Evolutionary conservation across 2,797 vertebrate genomes (phyloP).

Genomic region (Crocidura indochinensis): DNA sequence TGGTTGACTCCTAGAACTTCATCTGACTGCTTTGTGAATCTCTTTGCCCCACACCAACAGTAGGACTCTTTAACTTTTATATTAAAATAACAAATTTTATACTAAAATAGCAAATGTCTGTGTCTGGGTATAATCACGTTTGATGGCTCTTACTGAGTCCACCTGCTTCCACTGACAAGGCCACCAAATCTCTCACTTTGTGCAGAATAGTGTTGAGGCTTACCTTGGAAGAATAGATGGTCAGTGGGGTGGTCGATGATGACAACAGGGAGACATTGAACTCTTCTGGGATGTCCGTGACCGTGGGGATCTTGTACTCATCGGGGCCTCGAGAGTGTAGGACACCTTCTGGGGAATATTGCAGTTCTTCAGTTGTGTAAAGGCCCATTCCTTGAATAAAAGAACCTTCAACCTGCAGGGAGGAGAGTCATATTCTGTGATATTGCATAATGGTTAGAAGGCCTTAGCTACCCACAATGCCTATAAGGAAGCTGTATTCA

Average conservation of each 20-base stretch:
- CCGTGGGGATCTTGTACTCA: conserved; percentile 93
- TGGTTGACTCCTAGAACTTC: no score
- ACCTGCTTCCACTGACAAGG: background rate
- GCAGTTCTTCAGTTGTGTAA: conserved; percentile 94
- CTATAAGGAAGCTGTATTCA: background rate
- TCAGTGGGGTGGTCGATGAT: conserved; percentile 89
- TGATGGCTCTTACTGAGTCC: background rate
- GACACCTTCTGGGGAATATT: conserved; percentile 93
- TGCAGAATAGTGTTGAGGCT: background rate
- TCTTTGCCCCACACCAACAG: no score
- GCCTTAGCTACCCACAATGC: background rate
- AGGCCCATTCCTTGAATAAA: conserved; percentile 95
- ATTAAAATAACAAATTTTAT: no score
- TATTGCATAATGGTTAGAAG: background rate
- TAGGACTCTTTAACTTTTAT: no score
- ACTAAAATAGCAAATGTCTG: background rate
- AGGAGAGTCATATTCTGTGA: conserved; percentile 29
- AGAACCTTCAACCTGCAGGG: conserved; percentile 93
- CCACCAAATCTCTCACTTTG: fast-evolving
- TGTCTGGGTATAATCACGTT: background rate
- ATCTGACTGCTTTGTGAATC: no score
- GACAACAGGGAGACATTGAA: conserved; percentile 92
- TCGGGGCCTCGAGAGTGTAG: conserved; percentile 93
- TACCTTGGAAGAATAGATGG: conserved; percentile 96
- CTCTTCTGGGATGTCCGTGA: conserved; percentile 93